Conservation (phyloP, 2,888 invertebrate genomes). For the Oconnorella tubifera region DNA sequence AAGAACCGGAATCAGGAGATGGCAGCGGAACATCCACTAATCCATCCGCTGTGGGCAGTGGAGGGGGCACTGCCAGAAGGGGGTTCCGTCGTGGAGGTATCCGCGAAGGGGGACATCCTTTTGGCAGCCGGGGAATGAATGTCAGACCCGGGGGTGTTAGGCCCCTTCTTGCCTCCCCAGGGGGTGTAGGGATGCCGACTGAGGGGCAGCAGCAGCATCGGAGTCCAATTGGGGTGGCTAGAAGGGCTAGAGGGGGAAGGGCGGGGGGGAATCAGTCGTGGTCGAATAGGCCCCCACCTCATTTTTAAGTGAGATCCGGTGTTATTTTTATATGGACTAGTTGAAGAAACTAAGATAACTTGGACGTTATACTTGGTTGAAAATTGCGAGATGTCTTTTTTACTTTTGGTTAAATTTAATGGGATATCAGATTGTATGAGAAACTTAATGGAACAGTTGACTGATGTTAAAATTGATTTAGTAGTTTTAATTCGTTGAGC, state of each 20-base stretch:
- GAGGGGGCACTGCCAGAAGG: background rate
- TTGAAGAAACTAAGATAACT: no score
- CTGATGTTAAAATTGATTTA: no score
- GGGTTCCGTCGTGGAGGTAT: background rate
- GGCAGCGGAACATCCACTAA: background rate
- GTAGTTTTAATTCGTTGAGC: no score
- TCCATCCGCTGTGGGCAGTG: background rate
- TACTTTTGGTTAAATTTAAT: no score
- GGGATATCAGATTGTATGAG: no score
- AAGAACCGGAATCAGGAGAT: conserved; percentile 7
- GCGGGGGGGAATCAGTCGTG: background rate
- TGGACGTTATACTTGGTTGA: no score
- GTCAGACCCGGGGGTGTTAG: background rate
- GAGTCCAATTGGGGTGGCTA: background rate
- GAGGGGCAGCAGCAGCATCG: background rate
- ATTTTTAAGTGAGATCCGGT: no score
- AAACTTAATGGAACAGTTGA: no score
- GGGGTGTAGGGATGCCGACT: background rate
- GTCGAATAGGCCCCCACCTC: no score
- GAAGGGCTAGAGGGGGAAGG: conserved; percentile 9
- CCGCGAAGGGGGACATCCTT: background rate
- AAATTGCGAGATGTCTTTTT: no score
- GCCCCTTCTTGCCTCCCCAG: background rate
- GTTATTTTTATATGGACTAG: no score
- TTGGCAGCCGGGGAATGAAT: background rate